Conservation (phyloP, 2,797 vertebrate species). For the Tapera naevia region DNA sequence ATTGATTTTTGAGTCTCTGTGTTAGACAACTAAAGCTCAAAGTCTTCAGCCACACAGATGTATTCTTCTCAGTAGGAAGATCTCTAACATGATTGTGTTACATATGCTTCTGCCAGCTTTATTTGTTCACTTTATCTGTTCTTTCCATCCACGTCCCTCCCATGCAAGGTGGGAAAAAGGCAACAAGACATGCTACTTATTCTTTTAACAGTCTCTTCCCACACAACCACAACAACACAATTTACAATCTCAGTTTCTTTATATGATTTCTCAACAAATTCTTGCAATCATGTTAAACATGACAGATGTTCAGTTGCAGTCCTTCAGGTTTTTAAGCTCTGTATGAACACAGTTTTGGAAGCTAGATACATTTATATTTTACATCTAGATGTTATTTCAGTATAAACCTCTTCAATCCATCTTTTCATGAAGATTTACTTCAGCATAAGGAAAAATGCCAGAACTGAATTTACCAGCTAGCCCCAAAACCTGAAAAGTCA, state of each 20-base stretch:
- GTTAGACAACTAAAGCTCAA: not conserved
- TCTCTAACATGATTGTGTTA: accelerated
- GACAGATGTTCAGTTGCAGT: not conserved
- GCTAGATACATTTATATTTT: not conserved
- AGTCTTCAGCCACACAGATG: not conserved
- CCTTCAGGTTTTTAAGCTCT: not conserved
- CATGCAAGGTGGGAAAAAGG: not conserved
- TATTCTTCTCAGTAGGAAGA: not conserved
- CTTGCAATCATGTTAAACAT: not conserved
- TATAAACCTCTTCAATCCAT: not conserved
- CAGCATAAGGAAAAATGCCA: not conserved
- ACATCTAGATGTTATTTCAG: not conserved
- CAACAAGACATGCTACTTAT: not conserved
- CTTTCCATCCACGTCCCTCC: not conserved
- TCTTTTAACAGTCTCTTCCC: not conserved
- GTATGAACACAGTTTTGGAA: not conserved
- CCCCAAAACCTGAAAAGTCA: not conserved
- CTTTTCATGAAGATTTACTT: not conserved
- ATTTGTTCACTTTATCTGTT: not conserved
- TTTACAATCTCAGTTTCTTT: not conserved
- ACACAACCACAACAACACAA: not conserved
- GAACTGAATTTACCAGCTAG: not conserved
- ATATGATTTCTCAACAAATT: not conserved
- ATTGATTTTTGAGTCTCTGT: not conserved
- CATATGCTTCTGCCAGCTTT: not conserved